These are phyloP conservation scores for Halichoerus grypus DNA, from an alignment of 2,113 vertebrate species.

Conservation along the genomic window DNA sequence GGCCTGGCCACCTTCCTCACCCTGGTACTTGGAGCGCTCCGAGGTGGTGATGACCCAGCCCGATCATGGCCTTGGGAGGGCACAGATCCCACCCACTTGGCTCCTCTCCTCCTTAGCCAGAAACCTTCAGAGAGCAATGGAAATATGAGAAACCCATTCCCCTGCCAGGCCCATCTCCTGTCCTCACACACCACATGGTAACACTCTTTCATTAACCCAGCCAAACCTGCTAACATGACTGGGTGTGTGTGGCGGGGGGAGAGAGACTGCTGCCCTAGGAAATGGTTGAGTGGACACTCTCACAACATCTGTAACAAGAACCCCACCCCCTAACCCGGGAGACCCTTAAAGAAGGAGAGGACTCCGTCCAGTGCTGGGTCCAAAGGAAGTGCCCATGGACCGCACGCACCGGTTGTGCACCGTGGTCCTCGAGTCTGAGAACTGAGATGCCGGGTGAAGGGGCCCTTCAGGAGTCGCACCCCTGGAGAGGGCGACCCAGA, in stretches of 20 bases:
- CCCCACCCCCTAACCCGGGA: not conserved
- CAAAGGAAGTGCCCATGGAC: not conserved
- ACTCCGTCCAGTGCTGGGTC: not conserved
- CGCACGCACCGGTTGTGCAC: not conserved
- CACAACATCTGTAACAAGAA: conserved; percentile 4
- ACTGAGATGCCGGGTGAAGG: not conserved
- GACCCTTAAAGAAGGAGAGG: not conserved
- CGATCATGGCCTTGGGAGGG: not conserved
- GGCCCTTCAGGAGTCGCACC: not conserved
- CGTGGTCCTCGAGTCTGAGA: not conserved
- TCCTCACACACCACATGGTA: not conserved
- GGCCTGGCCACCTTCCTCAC: not conserved
- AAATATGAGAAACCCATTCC: not conserved
- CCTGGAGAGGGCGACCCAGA: not conserved
- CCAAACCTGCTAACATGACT: not conserved
- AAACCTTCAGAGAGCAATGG: conserved; percentile 30
- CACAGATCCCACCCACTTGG: not conserved
- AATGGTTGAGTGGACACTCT: not conserved
- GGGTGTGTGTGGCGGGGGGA: not conserved
- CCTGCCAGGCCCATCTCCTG: not conserved
- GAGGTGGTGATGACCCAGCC: not conserved
- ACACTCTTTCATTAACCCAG: not conserved
- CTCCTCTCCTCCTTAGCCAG: conserved; percentile 53
- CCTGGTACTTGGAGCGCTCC: not conserved
- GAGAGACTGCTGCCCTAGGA: not conserved